A percentile compares a stretch with the other conserved stretches of the same genome.
Conservation (phyloP, 2,797 vertebrate species). For the Holocentrus rufus region DNA sequence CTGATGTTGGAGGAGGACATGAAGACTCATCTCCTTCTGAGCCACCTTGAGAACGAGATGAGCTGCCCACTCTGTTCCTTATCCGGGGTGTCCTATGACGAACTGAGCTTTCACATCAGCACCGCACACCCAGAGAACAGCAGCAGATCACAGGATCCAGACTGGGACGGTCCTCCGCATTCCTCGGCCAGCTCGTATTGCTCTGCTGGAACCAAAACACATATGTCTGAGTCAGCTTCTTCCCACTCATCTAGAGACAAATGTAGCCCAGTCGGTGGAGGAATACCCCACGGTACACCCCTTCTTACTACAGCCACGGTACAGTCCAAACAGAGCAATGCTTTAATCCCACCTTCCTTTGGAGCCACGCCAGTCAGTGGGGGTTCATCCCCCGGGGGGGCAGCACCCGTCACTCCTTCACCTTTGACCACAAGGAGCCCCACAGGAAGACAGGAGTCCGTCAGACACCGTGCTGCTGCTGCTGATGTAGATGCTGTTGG, state of each 20-base stretch:
- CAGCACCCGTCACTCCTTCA: background rate
- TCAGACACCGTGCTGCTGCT: background rate
- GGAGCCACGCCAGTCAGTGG: background rate
- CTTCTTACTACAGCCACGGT: background rate
- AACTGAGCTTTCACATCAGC: conserved; percentile 84
- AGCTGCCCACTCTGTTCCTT: conserved; percentile 85
- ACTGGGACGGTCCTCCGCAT: no score
- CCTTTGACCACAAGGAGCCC: background rate
- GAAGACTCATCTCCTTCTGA: conserved; percentile 84
- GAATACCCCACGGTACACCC: background rate
- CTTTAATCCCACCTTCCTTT: background rate
- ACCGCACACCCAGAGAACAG: conserved; percentile 79
- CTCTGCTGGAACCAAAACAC: background rate
- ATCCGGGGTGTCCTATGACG: conserved; percentile 82
- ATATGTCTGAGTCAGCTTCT: background rate
- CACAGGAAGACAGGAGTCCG: background rate
- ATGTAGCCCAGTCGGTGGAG: background rate
- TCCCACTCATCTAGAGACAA: background rate
- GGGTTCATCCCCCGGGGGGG: background rate
- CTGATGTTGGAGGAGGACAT: conserved; percentile 82
- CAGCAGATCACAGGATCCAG: conserved; percentile 2
- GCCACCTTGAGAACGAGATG: conserved; percentile 81
- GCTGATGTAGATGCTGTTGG: conserved; percentile 12
- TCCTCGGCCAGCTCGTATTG: background rate
- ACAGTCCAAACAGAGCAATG: background rate